Evolutionary conservation across 2,113 vertebrate species (phyloP), one percentile per base, ranked within the genome.

Genomic region (Cepphus grylle): DNA sequence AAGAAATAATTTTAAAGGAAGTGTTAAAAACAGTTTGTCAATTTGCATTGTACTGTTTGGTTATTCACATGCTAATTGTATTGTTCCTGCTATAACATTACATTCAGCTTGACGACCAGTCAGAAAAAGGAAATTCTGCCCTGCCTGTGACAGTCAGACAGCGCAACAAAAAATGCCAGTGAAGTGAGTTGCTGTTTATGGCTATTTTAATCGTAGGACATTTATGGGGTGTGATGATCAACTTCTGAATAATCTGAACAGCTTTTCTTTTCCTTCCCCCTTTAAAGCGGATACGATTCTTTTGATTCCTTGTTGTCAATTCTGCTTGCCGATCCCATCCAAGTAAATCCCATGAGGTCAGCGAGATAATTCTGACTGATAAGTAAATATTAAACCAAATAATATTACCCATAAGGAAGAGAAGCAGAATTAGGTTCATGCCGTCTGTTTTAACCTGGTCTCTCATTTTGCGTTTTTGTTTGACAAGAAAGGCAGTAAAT

Each of bases 91-190:
- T 98, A 89, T 98, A 90, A 70, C 59, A 25, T 97, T 95, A 36
- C 90, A 90, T 97, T 95, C 96, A 98, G 97, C 94, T 92, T 81
- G 96, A 97, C 97, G 97, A 98, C 93, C 97, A 94, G 93, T 96
- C 97, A 96, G 92, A 87, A 89, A 94, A 94, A 94, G 93, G 93
- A 96, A 96, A 96, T 58, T 80, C 87, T 55, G 80, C 95, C 66
- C 94, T 95, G 94, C 87, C 93, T 93, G 95, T 92, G 96, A 95
- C 96, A 97, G 91, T 94, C 93, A 96, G 94, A 95, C 45, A 96
- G 96, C 91, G 97, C 96, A 94, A 97, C 61, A 58, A 97, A 97
- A 97, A 95, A 98, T 98, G 98, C 98, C 98, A 77, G 96, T 97
- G 82, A 98, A 98, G 98, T 98, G 97, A 98, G 98, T 98, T 96